Base-by-base conservation (phyloP, 35 echinoderm and acorn worm species). In the Diadema setosum region DNA sequence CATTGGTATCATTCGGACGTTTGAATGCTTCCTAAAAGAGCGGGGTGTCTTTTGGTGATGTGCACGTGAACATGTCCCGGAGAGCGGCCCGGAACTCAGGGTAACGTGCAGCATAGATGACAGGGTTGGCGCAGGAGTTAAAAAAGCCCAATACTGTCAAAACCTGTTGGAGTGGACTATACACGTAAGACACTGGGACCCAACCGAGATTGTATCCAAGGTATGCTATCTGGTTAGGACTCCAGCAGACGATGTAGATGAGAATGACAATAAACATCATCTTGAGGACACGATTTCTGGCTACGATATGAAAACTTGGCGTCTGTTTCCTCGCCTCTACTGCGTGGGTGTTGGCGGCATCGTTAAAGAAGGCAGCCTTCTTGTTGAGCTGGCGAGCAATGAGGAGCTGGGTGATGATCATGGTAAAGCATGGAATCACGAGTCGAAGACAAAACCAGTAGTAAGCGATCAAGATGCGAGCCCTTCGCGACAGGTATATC, bases 221-320 rank as follows among this genome's bases (percentile, higher is more conserved):
- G 35, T 76, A 91, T 9, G 15, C 43, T 5, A 81, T 33, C 49
- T 86, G 82, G 61, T 91, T 83, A 8, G 83, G 84, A 2, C 82
- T 91, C 90, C 90, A 91, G 41, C 90, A 91, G n/a, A 91, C 39
- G 34, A 85, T 86, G 67, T 86, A 91, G 1, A 83, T 86, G 18
- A 87, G 2, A 31, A 91, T 80, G 0, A 91, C 90, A 2, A 87
- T 69, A 16, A 91, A 41, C 39, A 91, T 65, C 83, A 91, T 87
- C 25, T 86, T 85, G 6, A 91, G 49, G 40, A 91, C 90, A 5
- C 83, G 63, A 18, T 91, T 34, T 37, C 88, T 65, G 5, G 44
- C 75, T 14, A 67, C 26, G 63, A 67, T 67, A 11, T 67, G 63
- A 18, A 33, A 67, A 14, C 27, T 33, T 18, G n/a, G 15, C 5